Percentiles rank a stretch among this genome's conserved stretches.
Evolutionary conservation across 2,888 invertebrate species (phyloP).

Genomic region (Rapana venosa): DNA sequence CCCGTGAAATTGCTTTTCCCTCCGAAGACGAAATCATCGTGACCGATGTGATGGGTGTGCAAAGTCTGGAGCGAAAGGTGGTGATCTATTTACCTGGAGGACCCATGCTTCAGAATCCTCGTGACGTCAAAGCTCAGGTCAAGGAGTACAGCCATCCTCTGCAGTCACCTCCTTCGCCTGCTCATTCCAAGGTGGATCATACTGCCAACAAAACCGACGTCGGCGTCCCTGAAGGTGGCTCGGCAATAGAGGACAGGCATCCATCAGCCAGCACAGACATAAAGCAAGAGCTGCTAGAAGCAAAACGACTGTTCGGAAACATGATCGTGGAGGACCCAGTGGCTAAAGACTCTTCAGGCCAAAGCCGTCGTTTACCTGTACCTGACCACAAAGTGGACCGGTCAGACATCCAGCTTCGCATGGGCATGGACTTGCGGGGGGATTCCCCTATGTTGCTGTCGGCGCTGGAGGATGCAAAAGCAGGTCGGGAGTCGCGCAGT

Average conservation of each 20-base stretch:
- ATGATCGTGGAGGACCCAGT: not conserved
- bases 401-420: not conserved
- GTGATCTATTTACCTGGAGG: conserved; percentile 35
- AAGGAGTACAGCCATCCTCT: not conserved
- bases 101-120: not conserved
- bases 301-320: not conserved
- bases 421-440: conserved; percentile 40
- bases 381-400: not conserved
- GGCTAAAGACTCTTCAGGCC: not conserved
- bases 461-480: not conserved
- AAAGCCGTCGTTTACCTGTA: not conserved
- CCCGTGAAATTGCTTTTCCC: conserved; percentile 33
- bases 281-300: not conserved
- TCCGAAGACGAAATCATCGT: conserved; percentile 13
- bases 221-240: not conserved
- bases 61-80: conserved; percentile 39
- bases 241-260: not conserved
- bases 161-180: not conserved
- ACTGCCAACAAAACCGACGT: not conserved
- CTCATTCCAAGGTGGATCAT: not conserved
- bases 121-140: not conserved
- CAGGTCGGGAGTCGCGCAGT: not conserved
- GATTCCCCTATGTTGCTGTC: conserved; percentile 18
- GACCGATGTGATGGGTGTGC: conserved; percentile 34
- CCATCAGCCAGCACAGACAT: not conserved